Base-by-base conservation (phyloP, 2,797 vertebrate species). In the Phalloptychus januarius region DNA sequence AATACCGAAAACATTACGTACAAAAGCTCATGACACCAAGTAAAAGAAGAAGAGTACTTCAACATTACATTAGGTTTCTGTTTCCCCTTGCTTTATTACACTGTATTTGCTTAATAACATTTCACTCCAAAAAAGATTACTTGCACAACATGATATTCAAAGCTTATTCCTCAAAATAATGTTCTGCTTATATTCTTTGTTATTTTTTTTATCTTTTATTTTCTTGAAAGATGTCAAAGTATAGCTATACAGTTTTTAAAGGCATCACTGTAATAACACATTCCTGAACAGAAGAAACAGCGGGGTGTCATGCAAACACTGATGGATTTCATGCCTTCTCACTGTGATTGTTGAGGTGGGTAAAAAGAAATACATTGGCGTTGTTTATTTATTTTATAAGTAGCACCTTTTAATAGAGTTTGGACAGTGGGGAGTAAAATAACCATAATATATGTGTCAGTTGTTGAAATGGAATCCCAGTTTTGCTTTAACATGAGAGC, bases 81-180 rank as follows among this genome's bases (percentile, higher is more conserved):
- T 45, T 44, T 45, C 71, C 31, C 23, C 25, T 40, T n/a, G 4
- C n/a, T 6, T 33, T 74, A 56, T 74, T 74, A 72, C 74, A 44
- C 40, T 44, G 25, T 70, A 44, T 44, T 70, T 70, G 67, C 23
- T 36, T 44, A 70, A 15, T 70, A 70, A n/a, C n/a, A 44, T 76
- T 70, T 58, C 74, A 38, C 31, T 79, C 76, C 31, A 54, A 71
- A 77, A 88, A 78, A 76, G 79, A 84, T 36, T 74, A 78, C 77
- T 79, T 84, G 69, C 67, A 36, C 1, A 23, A 82, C 80, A 82
- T 33, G 52, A 85, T 83, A 79, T 81, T 88, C 72, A 83, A 83
- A 86, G 78, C 77, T 78, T 85, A 78, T 79, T 76, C 71, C 85
- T 45, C 79, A 80, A 85, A 86, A 82, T 84, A 86, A 87, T 78